A percentile compares a stretch with the other conserved stretches of the same genome.
Evolutionary conservation across 2,797 vertebrate species (phyloP).

Genomic region (Hippocampus kuda): DNA sequence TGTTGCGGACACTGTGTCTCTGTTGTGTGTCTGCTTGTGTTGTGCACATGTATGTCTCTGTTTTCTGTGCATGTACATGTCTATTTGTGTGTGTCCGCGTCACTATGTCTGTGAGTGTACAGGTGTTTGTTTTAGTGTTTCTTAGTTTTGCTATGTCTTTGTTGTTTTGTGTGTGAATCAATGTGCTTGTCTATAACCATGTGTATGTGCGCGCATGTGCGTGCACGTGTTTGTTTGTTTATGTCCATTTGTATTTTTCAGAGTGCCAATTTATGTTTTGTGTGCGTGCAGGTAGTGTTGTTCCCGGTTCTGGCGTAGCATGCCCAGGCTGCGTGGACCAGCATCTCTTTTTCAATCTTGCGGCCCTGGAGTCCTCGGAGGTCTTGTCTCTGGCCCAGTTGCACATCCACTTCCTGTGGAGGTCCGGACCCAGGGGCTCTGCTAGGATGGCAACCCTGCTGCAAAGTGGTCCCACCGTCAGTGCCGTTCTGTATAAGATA

Average conservation of each 20-base stretch:
- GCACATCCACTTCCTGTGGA: conserved; percentile 69
- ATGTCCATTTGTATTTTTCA: background rate
- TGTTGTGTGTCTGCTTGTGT: no score
- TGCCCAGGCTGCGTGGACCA: conserved; percentile 67
- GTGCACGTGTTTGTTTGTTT: background rate
- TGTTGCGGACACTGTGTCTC: background rate
- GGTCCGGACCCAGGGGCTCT: conserved; percentile 16
- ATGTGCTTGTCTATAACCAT: no score
- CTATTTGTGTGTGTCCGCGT: no score
- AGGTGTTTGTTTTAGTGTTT: no score
- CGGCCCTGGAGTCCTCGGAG: conserved; percentile 75
- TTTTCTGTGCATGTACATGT: no score
- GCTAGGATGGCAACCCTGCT: conserved; percentile 21
- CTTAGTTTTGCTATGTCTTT: no score
- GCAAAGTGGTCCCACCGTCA: conserved; percentile 42
- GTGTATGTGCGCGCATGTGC: background rate
- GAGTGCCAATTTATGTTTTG: background rate
- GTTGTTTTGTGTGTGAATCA: no score
- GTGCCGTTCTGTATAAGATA: conserved; percentile 66
- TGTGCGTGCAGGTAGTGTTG: conserved; percentile 56
- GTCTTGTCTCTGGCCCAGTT: conserved; percentile 75
- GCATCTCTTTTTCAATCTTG: conserved; percentile 82
- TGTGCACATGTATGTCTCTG: no score
- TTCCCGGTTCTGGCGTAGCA: conserved; percentile 45
- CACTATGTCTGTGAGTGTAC: background rate